Evolutionary conservation across 2,113 vertebrate species (phyloP), one percentile per base, ranked within the genome.

Genomic region (Callospermophilus lateralis): DNA sequence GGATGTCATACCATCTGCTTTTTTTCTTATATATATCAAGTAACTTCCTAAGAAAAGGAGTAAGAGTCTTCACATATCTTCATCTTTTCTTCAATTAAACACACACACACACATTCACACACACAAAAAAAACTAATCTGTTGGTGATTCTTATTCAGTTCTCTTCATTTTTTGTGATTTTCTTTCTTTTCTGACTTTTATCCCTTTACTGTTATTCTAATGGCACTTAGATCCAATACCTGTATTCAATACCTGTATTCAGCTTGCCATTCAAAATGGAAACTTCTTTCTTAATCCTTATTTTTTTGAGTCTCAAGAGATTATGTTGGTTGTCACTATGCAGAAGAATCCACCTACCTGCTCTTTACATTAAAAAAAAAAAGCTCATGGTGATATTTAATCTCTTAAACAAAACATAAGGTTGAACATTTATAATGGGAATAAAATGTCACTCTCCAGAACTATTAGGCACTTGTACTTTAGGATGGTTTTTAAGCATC

Each of bases 121-220:
- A 58, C 6, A 58, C 1, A 22, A 1, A 58, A 58, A 84, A 79
- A 84, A 53, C 42, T 89, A 67, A 86, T 85, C 87, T 93, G 37
- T 80, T 93, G 72, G 51, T 72, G n/a, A 78, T 84, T 93, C 77
- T 94, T 68, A 58, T 48, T 58, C 42, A 55, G 22, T 79, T 94
- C 26, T 94, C 80, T 92, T 92, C 63, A 70, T 79, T 95, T 70
- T 70, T 87, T 92, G 34, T 87, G 26, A 80, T 93, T 95, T 85
- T 83, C 53, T 84, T 68, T 74, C 42, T 58, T 74, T 81, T 87
- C 63, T 34, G 0, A 68, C 61, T 94, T 85, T 85, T 89, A 16
- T 37, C 78, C 26, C 65, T 89, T 83, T 70, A 58, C 45, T 84
- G n/a, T 67, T 72, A 94, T 84, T 67, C 84, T 89, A 73, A 81